phyloP scores from a whole-genome alignment of 1,140 invertebrate species.

The Oscheius sp. region DNA sequence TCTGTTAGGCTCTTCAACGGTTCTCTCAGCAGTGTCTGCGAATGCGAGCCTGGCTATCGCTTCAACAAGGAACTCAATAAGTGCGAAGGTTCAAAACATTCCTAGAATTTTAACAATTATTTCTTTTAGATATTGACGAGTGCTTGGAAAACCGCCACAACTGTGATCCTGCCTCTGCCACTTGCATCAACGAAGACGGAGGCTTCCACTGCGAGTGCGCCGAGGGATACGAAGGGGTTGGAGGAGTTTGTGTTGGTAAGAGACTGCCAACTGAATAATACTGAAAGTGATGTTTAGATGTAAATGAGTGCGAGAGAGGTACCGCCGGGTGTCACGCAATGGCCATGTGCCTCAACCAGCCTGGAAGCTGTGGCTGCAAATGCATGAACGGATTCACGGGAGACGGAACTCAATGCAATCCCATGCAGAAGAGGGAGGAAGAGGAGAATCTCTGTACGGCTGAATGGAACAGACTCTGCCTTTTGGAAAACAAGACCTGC shows the following conservation, averaged over 20 bases:
- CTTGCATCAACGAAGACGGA: constrained; percentile 47
- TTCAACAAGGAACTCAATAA: constrained; percentile 43
- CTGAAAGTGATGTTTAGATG: constrained; percentile 68
- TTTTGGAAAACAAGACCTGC: constrained; percentile 52
- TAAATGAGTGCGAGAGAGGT: constrained; percentile 78
- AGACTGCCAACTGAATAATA: neutral
- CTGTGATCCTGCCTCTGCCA: constrained; percentile 45
- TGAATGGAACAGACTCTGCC: constrained; percentile 46
- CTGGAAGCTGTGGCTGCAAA: constrained; percentile 78
- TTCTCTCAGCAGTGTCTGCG: constrained; percentile 45
- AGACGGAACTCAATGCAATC: constrained; percentile 67
- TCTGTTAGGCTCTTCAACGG: constrained; percentile 38
- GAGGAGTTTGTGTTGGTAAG: constrained; percentile 55
- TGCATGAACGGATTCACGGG: constrained; percentile 79
- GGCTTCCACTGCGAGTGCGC: constrained; percentile 47
- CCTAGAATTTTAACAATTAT: constrained; percentile 10
- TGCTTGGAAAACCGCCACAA: constrained; percentile 47
- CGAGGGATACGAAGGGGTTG: constrained; percentile 49
- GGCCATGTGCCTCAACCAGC: constrained; percentile 79
- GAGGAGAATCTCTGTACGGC: constrained; percentile 28
- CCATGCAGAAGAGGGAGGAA: constrained; percentile 13
- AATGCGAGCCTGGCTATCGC: constrained; percentile 48
- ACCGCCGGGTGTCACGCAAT: constrained; percentile 47
- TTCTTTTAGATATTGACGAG: constrained; percentile 53
- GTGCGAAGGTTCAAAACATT: constrained; percentile 43